phyloP scores from a whole-genome alignment of 2,797 vertebrate species.

The Macrochelys suwanniensis region DNA sequence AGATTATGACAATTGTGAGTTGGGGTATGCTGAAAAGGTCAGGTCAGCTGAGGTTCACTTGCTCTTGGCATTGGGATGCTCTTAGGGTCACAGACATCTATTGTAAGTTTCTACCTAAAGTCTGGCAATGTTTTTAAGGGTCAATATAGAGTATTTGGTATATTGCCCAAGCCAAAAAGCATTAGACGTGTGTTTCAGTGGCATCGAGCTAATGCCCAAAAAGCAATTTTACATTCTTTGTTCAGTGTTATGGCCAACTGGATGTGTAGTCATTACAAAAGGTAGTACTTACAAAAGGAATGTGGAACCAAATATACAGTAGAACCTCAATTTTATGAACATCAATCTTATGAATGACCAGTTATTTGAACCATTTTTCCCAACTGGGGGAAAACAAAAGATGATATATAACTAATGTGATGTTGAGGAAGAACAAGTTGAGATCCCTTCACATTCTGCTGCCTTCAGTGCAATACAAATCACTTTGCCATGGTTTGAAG shows the following conservation, averaged over 20 bases:
- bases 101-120: background rate
- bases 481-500: too few relatives aligned
- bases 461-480: too few relatives aligned
- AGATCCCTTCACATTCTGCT: background rate
- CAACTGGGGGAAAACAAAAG: background rate
- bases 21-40: background rate
- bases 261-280: accelerated
- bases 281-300: accelerated
- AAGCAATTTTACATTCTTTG: accelerated
- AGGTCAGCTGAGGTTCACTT: background rate
- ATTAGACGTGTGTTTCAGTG: background rate
- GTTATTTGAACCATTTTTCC: background rate
- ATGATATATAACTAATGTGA: background rate
- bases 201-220: accelerated
- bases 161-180: background rate
- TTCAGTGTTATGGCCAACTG: accelerated
- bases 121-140: accelerated
- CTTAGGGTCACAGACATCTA: background rate
- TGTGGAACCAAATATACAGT: background rate
- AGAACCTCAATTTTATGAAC: background rate
- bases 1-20: background rate
- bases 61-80: background rate
- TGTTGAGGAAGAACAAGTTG: background rate
- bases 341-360: background rate
- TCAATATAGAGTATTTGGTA: accelerated